phyloP scores from a whole-genome alignment of 2,888 invertebrate genomes.

The Polydrusus tereticollis region DNA sequence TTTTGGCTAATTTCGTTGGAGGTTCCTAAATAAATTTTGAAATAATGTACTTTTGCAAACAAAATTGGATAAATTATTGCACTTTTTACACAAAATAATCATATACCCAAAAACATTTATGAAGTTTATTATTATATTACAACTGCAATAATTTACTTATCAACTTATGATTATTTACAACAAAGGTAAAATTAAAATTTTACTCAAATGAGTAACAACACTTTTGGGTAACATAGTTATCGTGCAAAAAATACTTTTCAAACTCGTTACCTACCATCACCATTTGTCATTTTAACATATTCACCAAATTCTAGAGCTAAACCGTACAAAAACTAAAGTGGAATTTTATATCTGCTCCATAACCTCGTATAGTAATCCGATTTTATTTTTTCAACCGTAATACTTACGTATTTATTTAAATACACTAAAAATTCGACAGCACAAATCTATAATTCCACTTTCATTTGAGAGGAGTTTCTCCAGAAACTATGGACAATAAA shows the following conservation, averaged over 20 bases:
- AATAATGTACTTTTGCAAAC: background rate
- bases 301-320: background rate
- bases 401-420: background rate
- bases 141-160: too few species aligned
- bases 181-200: background rate
- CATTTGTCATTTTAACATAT: background rate
- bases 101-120: background rate
- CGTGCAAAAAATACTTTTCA: background rate
- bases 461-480: conserved; percentile 12
- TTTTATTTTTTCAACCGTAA: background rate
- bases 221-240: background rate
- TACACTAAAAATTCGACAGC: background rate
- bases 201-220: background rate
- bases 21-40: conserved; percentile 59
- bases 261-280: conserved; percentile 15
- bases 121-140: too few species aligned
- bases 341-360: background rate
- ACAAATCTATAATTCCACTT: conserved; percentile 1
- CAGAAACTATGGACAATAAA: conserved; percentile 8
- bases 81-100: background rate
- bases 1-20: conserved; percentile 72
- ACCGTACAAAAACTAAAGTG: conserved; percentile 14
- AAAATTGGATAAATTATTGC: background rate
- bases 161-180: too few species aligned
- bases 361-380: background rate